phyloP scores from a whole-genome alignment of 2,113 vertebrate genomes.

The Lophius piscatorius region DNA sequence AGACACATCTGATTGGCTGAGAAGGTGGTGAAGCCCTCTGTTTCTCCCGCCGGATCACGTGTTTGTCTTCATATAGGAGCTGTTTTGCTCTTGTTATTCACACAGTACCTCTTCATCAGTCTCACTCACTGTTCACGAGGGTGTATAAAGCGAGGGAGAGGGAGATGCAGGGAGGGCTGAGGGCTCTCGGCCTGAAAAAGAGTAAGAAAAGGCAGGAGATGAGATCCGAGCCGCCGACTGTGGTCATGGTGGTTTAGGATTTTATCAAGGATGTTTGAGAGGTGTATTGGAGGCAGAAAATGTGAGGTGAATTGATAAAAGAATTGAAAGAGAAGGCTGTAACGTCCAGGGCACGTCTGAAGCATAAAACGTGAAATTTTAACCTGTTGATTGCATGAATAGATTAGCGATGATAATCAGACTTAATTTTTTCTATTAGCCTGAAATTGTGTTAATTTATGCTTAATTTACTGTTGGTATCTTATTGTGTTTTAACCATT shows the following conservation, averaged over 20 bases:
- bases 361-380: no score
- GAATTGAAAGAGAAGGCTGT: not conserved
- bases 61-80: constrained; percentile 5
- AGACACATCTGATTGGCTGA: constrained; percentile 45
- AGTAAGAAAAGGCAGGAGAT: constrained; percentile 30
- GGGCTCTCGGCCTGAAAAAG: constrained; percentile 34
- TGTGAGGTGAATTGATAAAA: constrained; percentile 10
- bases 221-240: constrained; percentile 34
- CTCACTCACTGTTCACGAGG: constrained; percentile 20
- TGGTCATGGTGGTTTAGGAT: constrained; percentile 26
- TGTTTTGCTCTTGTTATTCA: constrained; percentile 7
- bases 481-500: no score
- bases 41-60: constrained; percentile 7
- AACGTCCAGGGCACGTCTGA: no score
- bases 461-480: no score
- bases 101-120: constrained; percentile 46
- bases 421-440: not conserved
- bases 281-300: not conserved
- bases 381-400: not conserved
- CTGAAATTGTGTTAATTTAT: not conserved
- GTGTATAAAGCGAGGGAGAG: constrained; percentile 24
- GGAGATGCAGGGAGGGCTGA: not conserved
- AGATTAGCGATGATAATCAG: not conserved
- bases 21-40: constrained; percentile 10
- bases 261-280: constrained; percentile 21